These are phyloP conservation scores for Nymphalis urticae DNA, from an alignment of 2,888 invertebrate species.

Conservation along the genomic window DNA sequence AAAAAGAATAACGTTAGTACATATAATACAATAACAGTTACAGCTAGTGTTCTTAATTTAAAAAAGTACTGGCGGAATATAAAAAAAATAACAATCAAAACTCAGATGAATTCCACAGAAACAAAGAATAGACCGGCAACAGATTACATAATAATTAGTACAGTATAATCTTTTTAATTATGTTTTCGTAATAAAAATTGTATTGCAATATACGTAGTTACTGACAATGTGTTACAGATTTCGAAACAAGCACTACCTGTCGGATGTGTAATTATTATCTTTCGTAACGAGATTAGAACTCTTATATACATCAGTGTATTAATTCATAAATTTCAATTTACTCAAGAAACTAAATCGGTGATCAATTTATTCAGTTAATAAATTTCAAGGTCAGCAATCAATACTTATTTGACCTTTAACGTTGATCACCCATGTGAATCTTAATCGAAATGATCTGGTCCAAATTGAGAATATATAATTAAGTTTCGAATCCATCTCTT, in stretches of 20 bases:
- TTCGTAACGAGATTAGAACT: slow-evolving; percentile 8
- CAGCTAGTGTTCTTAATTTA: no score
- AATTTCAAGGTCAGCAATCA: no score
- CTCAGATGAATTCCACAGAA: background rate
- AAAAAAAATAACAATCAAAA: background rate
- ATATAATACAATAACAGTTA: no score
- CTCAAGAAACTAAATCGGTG: no score
- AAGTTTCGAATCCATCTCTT: no score
- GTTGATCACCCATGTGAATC: no score
- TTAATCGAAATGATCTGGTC: no score
- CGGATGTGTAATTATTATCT: background rate
- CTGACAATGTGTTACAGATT: background rate
- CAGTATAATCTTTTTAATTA: slow-evolving; percentile 1
- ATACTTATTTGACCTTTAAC: no score
- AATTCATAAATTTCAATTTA: no score
- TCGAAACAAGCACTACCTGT: background rate
- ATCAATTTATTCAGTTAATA: no score
- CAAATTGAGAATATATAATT: no score
- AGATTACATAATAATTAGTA: slow-evolving; percentile 4
- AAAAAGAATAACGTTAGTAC: no score
- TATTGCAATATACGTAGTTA: slow-evolving; percentile 2
- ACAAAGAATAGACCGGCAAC: background rate
- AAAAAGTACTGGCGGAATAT: background rate
- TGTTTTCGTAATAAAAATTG: slow-evolving; percentile 7
- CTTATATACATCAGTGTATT: background rate